Evolutionary conservation across 2,113 vertebrate genomes (phyloP), one percentile per base, ranked within the genome.

Genomic region (Calypte anna): DNA sequence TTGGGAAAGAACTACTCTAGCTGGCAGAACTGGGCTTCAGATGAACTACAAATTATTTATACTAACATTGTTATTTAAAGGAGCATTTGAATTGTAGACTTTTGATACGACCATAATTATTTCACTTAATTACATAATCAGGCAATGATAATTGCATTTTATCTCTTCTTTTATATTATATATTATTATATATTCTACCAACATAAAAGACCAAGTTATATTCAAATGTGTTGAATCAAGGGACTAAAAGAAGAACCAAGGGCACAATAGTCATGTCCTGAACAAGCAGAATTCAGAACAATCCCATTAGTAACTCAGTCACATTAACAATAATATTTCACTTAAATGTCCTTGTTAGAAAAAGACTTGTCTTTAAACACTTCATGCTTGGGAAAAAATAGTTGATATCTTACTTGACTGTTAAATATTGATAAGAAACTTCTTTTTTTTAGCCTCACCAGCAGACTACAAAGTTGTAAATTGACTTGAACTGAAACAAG

Each of bases 101-200:
- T 92, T 40, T 73, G 38, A 79, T 91, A 91, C 89, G 19, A 55
- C 58, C 89, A 48, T 84, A 86, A 84, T 78, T 70, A 62, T 78
- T 95, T 94, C 69, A 46, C 30, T 94, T 94, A 94, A 74, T 84
- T 89, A 50, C 57, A 66, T 87, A 75, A 81, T 89, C 69, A 84
- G 46, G 43, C 69, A 78, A 66, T 64, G 33, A 43, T 78, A 86
- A 95, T 89, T 89, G 57, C 43, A 58, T 84, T 74, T 84, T 48
- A 53, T 81, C 38, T 78, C 79, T 77, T 57, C 51, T 75, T 93
- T 83, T 86, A 70, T 81, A 40, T 40, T 40, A 40, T 40, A 40
- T 40, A 40, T 40, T 40, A 40, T 12, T 40, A 40, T 12, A 40
- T 40, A 66, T 77, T 91, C 75, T 38, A 28, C 23, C 24, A 51